phyloP scores from a whole-genome alignment of 2,113 vertebrate genomes.

The Asarcornis scutulata region DNA sequence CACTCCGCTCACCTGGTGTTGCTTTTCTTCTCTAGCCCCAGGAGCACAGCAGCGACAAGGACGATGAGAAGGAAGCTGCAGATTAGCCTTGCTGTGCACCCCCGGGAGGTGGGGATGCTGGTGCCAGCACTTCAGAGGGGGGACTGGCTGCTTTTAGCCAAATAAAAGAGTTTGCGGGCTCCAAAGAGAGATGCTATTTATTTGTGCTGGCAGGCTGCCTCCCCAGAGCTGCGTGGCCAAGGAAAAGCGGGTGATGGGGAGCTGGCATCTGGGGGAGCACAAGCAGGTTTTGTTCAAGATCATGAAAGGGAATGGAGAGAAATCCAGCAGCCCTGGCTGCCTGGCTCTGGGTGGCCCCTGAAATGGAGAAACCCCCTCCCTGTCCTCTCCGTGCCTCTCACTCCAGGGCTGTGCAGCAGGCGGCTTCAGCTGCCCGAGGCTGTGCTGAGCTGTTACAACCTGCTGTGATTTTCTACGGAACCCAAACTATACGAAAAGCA shows the following conservation, averaged over 20 bases:
- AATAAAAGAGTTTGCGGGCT: conserved; percentile 32
- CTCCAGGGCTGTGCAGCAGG: background rate
- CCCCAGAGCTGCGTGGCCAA: background rate
- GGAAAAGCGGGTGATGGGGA: background rate
- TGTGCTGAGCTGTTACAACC: background rate
- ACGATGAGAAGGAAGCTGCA: background rate
- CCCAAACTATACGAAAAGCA: background rate
- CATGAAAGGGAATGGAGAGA: background rate
- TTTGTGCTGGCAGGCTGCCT: background rate
- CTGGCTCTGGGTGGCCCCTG: background rate
- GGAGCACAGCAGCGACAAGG: background rate
- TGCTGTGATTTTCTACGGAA: background rate
- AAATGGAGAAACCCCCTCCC: rapidly evolving
- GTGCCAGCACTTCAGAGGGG: rapidly evolving
- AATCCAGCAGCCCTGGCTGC: background rate
- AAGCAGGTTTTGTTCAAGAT: background rate
- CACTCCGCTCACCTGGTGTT: background rate
- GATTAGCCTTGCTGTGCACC: background rate
- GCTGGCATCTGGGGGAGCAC: background rate
- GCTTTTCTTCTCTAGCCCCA: background rate
- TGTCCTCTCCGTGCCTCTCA: rapidly evolving
- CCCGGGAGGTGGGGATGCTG: background rate
- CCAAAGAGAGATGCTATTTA: background rate
- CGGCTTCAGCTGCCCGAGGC: background rate
- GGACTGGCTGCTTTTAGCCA: background rate